Conservation (phyloP, 1,140 invertebrate species). For the Diorhabda carinulata region DNA sequence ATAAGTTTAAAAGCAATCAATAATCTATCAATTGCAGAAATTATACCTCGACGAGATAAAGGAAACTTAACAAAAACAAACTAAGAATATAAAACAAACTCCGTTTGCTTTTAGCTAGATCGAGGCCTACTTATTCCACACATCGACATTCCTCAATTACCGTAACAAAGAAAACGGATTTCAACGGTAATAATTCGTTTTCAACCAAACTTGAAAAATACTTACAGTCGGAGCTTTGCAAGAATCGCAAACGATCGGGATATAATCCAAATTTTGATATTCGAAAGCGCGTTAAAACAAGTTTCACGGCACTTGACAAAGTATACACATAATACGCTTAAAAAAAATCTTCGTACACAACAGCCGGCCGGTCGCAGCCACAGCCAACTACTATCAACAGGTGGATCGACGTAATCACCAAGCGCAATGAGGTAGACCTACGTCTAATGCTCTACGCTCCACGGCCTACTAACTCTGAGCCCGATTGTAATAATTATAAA, state of each 20-base stretch:
- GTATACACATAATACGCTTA: neutral
- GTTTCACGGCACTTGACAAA: neutral
- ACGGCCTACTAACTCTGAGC: neutral
- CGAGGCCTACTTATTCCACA: neutral
- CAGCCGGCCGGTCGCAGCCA: neutral
- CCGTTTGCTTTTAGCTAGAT: neutral
- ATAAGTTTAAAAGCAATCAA: no score
- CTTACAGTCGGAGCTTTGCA: neutral
- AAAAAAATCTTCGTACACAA: neutral
- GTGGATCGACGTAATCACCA: neutral
- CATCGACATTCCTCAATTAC: constrained; percentile 1
- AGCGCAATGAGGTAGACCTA: neutral
- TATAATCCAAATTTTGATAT: neutral
- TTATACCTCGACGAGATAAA: no score
- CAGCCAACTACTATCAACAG: neutral
- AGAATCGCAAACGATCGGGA: neutral
- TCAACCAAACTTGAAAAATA: neutral
- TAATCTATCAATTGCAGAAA: no score
- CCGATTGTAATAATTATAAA: neutral
- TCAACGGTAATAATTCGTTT: neutral
- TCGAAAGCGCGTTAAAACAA: constrained; percentile 2
- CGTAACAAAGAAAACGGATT: neutral
- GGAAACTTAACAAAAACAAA: no score
- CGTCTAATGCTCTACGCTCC: neutral
- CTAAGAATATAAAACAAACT: neutral